Evolutionary conservation across 2,888 invertebrate genomes (phyloP).

Genomic region (Eilema caniola): DNA sequence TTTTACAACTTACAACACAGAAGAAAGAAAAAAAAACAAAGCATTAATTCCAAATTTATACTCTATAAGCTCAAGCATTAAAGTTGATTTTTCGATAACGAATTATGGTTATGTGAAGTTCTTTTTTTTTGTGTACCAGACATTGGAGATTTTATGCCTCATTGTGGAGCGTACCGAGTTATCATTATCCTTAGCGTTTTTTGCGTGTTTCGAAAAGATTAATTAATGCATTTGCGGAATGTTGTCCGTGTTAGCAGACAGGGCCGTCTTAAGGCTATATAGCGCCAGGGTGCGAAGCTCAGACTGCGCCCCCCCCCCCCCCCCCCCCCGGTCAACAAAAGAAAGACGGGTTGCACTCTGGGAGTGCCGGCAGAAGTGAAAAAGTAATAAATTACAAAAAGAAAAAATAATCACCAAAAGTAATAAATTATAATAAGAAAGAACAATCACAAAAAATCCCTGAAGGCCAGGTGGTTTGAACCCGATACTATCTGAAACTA

Average conservation of each 20-base stretch:
- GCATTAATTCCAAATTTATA: constrained; percentile 33
- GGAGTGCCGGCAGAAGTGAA: too few relatives aligned
- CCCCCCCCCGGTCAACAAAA: too few relatives aligned
- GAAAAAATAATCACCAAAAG: too few relatives aligned
- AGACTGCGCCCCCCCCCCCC: too few relatives aligned
- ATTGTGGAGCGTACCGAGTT: constrained; percentile 57
- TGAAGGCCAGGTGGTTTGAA: too few relatives aligned
- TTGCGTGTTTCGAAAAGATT: constrained; percentile 51
- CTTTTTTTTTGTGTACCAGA: constrained; percentile 56
- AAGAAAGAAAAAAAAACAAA: constrained; percentile 43
- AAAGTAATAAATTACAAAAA: too few relatives aligned
- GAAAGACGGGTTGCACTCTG: too few relatives aligned
- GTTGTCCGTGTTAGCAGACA: constrained; percentile 35
- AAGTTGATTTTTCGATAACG: constrained; percentile 48
- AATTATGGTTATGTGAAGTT: constrained; percentile 41
- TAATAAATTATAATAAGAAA: too few relatives aligned
- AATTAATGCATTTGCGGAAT: constrained; percentile 50
- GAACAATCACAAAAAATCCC: too few relatives aligned
- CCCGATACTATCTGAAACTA: too few relatives aligned
- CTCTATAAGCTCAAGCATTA: constrained; percentile 39
- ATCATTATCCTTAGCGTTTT: constrained; percentile 52
- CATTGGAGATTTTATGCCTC: constrained; percentile 63
- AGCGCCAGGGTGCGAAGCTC: too few relatives aligned
- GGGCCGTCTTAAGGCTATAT: too few relatives aligned
- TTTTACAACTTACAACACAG: constrained; percentile 39